These are phyloP conservation scores for Poeciliopsis turneri DNA, from an alignment of 2,797 vertebrate genomes.

Conservation along the genomic window DNA sequence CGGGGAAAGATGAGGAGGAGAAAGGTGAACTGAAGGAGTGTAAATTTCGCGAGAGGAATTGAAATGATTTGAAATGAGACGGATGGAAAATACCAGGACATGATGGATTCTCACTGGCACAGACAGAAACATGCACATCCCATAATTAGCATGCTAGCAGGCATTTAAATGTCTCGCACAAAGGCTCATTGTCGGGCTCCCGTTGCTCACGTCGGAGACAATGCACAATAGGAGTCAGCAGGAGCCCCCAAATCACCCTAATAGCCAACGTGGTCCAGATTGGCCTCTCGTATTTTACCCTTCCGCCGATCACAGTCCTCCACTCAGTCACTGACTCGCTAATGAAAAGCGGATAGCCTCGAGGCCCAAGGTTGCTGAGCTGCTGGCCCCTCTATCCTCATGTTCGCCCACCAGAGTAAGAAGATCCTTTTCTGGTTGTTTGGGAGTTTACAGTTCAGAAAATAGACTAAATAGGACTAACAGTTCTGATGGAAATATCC, in stretches of 20 bases:
- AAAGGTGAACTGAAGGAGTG: constrained; percentile 37
- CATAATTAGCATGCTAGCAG: constrained; percentile 79
- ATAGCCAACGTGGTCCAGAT: constrained; percentile 59
- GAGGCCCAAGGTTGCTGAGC: constrained; percentile 55
- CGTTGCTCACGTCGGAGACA: constrained; percentile 69
- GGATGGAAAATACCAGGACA: constrained; percentile 43
- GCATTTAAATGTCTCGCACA: constrained; percentile 75
- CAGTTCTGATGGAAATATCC: constrained; percentile 31
- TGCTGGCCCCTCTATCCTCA: constrained; percentile 49
- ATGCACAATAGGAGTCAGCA: constrained; percentile 76
- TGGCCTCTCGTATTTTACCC: constrained; percentile 55
- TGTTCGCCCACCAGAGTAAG: constrained; percentile 46
- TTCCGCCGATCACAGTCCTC: constrained; percentile 55
- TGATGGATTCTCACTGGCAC: constrained; percentile 49
- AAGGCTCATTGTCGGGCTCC: constrained; percentile 74
- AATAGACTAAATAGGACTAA: constrained; percentile 10
- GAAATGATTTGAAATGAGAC: not conserved
- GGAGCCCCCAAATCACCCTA: constrained; percentile 72
- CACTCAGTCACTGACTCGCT: constrained; percentile 64
- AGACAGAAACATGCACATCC: constrained; percentile 59
- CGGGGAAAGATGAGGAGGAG: constrained; percentile 25
- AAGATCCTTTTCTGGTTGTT: constrained; percentile 47
- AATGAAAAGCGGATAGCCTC: constrained; percentile 71
- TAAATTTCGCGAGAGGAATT: constrained; percentile 38
- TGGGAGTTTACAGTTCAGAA: constrained; percentile 55